A percentile compares a stretch with the other conserved stretches of the same genome.
Conservation (phyloP, 2,113 vertebrate species). For the Callionymus lyra region DNA sequence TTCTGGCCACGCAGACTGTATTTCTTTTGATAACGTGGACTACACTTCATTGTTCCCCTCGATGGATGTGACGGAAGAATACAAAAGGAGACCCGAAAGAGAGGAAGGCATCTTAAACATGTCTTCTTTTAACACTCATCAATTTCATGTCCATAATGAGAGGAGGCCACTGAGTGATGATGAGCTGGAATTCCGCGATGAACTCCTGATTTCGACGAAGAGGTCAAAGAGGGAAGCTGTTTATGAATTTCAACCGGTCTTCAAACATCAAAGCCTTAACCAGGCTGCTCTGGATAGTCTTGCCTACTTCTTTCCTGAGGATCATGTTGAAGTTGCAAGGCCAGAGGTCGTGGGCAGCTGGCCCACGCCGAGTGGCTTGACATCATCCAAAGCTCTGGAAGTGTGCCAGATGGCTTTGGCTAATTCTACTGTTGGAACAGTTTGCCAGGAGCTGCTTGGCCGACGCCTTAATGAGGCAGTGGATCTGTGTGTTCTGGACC, state of each 20-base stretch:
- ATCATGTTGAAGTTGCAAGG: slow-evolving; percentile 59
- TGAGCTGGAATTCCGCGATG: slow-evolving; percentile 25
- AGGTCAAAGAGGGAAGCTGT: slow-evolving; percentile 23
- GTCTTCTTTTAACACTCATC: slow-evolving; percentile 22
- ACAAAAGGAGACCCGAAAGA: slow-evolving; percentile 42
- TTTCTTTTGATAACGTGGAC: slow-evolving; percentile 57
- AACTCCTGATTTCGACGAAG: slow-evolving; percentile 18
- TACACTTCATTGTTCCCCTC: slow-evolving; percentile 65
- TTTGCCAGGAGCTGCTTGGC: slow-evolving; percentile 63
- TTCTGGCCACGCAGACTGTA: slow-evolving; percentile 44
- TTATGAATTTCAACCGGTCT: slow-evolving; percentile 44
- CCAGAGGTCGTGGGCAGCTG: slow-evolving; percentile 41
- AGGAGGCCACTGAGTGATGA: background rate
- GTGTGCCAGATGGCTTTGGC: slow-evolving; percentile 63
- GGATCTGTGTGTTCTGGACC: slow-evolving; percentile 69
- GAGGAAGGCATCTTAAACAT: slow-evolving; percentile 28
- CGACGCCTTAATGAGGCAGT: slow-evolving; percentile 65
- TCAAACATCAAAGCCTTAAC: slow-evolving; percentile 36
- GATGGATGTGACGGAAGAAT: slow-evolving; percentile 68
- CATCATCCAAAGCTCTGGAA: slow-evolving; percentile 59
- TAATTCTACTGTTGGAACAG: slow-evolving; percentile 64
- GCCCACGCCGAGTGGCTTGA: slow-evolving; percentile 70
- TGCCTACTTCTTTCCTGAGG: slow-evolving; percentile 74
- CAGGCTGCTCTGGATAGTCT: slow-evolving; percentile 56
- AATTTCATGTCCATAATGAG: background rate